Base-by-base conservation (phyloP, 2,113 vertebrate genomes). In the Ia io region DNA sequence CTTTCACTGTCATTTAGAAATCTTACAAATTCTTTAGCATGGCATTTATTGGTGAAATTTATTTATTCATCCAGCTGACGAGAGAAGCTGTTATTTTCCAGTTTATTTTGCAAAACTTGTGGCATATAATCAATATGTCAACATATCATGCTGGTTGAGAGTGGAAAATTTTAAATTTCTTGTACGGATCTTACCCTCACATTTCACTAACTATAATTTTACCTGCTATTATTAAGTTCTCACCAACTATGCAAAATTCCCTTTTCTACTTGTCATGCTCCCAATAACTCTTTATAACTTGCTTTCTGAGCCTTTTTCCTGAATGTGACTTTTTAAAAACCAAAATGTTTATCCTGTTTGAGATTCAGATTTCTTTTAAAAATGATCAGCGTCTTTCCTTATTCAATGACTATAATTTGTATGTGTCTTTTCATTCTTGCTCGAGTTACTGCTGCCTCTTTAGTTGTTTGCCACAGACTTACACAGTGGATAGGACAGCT, bases 301-400 rank as follows among this genome's bases (percentile, higher is more conserved):
- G 13, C 11, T 59, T 92, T 42, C 47, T 88, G 53, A 95, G 40
- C 1, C 59, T 77, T 88, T 90, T 88, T 32, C 56, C 22, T 88
- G 71, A 78, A n/a, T 61, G 23, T n/a, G 11, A 87, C 61, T 35
- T 78, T 88, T 91, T 86, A 84, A 5, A 5, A 82, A 47, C 9
- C 17, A 88, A 88, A 95, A 71, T 77, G 6, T 25, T 96, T 86
- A 69, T 95, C 63, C 28, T 84, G 63, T 78, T 95, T 92, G 85
- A 91, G 49, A 78, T 92, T 84, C 56, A 92, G 56, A 56, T 84
- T 51, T 28, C 11, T 69, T 56, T 83, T 90, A 83, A 20, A 84
- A 63, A 91, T 77, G 86, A 53, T n/a, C 20, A 87, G 44, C 63
- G 53, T 82, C 35, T 86, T 93, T 67, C 35, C 32, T 87, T 90